Base-by-base conservation (phyloP, 2,113 vertebrate species). In the Athene noctua region DNA sequence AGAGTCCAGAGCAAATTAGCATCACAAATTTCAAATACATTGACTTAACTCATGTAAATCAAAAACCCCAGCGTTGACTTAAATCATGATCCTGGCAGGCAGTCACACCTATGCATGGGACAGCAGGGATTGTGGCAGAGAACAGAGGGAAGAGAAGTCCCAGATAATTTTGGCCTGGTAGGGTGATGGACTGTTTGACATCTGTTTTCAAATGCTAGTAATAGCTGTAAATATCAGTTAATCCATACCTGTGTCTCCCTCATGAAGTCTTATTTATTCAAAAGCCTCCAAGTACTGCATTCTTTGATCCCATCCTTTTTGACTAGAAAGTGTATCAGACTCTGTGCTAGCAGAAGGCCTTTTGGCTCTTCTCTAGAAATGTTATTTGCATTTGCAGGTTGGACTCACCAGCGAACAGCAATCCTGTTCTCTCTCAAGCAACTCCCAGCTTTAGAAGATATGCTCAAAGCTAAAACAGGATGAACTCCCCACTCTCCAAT, bases 301-400 rank as follows among this genome's bases (percentile, higher is more conserved):
- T 86, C 47, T 80, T 58, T 21, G 6, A 51, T 34, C 57, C 16
- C 19, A 26, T 27, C 13, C 19, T 86, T 92, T 87, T 42, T 82
- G 32, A 42, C 34, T 52, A 85, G 29, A 44, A 73, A 96, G 80
- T 80, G 65, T 86, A 51, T 90, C 85, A 70, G 54, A 85, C 74
- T 92, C 85, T 66, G 87, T 42, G 30, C 27, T 70, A 57, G 34
- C 2, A 1, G 59, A 90, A 52, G 10, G 36, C 15, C 21, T 81
- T 77, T 79, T 81, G 59, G 86, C 65, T 61, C 51, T 81, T 85
- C 36, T 81, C 72, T 62, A 42, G 61, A 91, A 92, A 67, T 52
- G 52, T 65, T 94, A 77, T 83, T 85, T 95, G 90, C 63, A 74
- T 89, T 95, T 95, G 94, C 85, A 88, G 94, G 93, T 91, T 94